phyloP scores from a whole-genome alignment of 2,888 invertebrate genomes.

The Xestia ashworthii region DNA sequence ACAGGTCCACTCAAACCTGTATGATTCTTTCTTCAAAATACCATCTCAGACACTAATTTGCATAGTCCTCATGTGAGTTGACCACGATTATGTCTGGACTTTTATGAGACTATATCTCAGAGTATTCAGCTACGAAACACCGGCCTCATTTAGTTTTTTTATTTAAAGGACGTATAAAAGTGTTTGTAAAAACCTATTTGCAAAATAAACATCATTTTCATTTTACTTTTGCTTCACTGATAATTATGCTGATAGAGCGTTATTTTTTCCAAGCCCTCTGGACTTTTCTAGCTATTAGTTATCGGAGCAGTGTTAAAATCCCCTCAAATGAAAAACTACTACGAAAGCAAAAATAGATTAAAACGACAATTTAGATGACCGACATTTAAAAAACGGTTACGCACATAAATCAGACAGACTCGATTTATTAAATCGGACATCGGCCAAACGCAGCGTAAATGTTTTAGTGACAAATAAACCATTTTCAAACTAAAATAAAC shows the following conservation, averaged over 20 bases:
- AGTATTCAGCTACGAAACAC: no score
- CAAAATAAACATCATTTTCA: no score
- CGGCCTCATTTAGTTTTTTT: no score
- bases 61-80: no score
- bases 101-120: no score
- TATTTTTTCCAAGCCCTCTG: background rate
- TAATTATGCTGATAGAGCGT: background rate
- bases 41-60: no score
- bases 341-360: slow-evolving; percentile 29
- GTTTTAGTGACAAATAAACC: slow-evolving; percentile 61
- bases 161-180: no score
- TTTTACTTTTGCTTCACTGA: background rate
- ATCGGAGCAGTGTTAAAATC: background rate
- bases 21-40: no score
- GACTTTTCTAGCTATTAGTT: background rate
- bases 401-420: slow-evolving; percentile 59
- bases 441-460: slow-evolving; percentile 52
- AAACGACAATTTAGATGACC: slow-evolving; percentile 23
- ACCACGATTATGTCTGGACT: no score
- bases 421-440: slow-evolving; percentile 62
- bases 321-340: slow-evolving; percentile 25
- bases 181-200: no score
- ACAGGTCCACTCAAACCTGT: no score
- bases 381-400: slow-evolving; percentile 47
- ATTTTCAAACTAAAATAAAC: slow-evolving; percentile 58